These are phyloP conservation scores for Morus bassanus DNA, from an alignment of 2,797 vertebrate species.

Conservation along the genomic window DNA sequence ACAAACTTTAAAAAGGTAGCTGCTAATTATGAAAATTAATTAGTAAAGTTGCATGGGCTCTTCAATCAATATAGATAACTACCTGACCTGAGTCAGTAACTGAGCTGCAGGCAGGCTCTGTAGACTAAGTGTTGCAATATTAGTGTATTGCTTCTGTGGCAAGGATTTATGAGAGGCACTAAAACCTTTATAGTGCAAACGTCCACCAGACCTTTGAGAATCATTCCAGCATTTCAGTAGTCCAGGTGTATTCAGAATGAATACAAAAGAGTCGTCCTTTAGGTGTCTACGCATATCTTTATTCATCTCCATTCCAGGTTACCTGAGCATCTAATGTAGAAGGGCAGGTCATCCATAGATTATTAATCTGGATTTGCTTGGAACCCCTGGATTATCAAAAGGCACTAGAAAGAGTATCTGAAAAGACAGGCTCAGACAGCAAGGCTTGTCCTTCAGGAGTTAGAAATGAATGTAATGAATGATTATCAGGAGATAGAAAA, in stretches of 20 bases:
- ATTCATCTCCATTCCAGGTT: neutral
- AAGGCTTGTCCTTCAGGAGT: neutral
- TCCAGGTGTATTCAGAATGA: neutral
- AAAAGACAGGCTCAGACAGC: neutral
- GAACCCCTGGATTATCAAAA: neutral
- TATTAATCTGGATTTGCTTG: neutral
- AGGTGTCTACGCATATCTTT: neutral
- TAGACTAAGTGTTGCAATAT: neutral
- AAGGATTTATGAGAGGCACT: neutral
- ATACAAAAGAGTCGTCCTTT: neutral
- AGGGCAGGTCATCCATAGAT: neutral
- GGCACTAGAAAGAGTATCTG: neutral
- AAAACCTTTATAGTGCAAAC: neutral
- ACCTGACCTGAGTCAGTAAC: slow-evolving; percentile 20
- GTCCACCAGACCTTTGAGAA: neutral
- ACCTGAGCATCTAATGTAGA: neutral
- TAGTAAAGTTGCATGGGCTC: neutral
- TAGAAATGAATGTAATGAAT: neutral
- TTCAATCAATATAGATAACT: neutral
- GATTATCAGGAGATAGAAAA: neutral
- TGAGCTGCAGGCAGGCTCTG: neutral
- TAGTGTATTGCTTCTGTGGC: neutral
- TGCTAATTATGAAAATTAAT: slow-evolving; percentile 61
- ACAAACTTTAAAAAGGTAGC: slow-evolving; percentile 20
- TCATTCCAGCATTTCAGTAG: neutral